Evolutionary conservation across 2,888 invertebrate species (phyloP).

Genomic region (Galerucella pusilla): DNA sequence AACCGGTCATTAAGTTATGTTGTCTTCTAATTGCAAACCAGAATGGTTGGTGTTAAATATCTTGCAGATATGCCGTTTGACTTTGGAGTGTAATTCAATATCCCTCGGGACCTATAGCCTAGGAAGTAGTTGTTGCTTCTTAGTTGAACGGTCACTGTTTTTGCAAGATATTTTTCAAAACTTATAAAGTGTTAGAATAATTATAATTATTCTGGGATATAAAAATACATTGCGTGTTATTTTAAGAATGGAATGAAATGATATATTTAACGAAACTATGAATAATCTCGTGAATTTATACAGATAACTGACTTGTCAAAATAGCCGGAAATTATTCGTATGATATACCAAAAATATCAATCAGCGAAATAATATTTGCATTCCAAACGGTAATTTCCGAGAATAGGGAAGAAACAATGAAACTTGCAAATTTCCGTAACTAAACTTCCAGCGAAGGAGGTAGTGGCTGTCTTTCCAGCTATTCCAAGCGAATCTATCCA

Average conservation of each 20-base stretch:
- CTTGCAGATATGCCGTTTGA: too few species aligned
- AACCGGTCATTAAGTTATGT: too few species aligned
- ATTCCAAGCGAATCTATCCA: constrained; percentile 11
- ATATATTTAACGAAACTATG: background rate
- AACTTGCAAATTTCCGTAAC: constrained; percentile 27
- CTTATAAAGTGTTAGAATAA: too few species aligned
- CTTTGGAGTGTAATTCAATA: too few species aligned
- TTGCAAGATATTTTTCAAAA: too few species aligned
- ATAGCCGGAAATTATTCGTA: constrained; percentile 8
- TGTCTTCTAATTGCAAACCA: too few species aligned
- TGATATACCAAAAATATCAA: constrained; percentile 29
- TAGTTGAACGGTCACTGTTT: too few species aligned
- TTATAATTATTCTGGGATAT: too few species aligned
- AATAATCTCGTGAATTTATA: background rate
- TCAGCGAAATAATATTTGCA: constrained; percentile 29
- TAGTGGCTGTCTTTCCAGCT: constrained; percentile 8
- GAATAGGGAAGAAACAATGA: constrained; percentile 23
- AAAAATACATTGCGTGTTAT: background rate
- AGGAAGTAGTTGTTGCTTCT: too few species aligned
- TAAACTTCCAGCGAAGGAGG: constrained; percentile 12
- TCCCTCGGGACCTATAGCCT: too few species aligned
- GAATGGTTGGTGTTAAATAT: too few species aligned
- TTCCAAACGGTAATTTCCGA: constrained; percentile 22
- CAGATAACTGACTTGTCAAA: background rate
- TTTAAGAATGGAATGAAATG: background rate